A percentile compares a stretch with the other conserved stretches of the same genome.
These are phyloP conservation scores for Nebria brevicollis DNA, from an alignment of 2,888 invertebrate species.

Conservation along the genomic window DNA sequence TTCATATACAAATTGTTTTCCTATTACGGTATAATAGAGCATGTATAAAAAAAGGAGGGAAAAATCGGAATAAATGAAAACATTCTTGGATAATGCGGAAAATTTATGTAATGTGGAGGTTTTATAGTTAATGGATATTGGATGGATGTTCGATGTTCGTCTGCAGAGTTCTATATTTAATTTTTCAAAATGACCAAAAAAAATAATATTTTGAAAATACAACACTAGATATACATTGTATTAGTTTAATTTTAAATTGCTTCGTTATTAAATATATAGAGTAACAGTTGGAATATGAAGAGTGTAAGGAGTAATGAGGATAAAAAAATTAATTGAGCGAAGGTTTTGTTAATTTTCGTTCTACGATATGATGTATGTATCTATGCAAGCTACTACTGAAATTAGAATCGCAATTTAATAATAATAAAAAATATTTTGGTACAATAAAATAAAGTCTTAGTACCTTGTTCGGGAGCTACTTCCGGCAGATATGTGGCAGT, in stretches of 20 bases:
- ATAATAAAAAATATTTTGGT: constrained; percentile 2
- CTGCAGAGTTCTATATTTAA: too few species aligned
- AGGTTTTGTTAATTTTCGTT: neutral
- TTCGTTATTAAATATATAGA: too few species aligned
- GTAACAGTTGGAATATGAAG: too few species aligned
- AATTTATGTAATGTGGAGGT: too few species aligned
- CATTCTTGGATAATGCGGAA: too few species aligned
- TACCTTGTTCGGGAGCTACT: constrained; percentile 98
- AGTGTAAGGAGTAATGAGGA: neutral
- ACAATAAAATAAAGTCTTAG: constrained; percentile 4
- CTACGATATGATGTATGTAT: neutral
- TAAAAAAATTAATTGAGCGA: neutral
- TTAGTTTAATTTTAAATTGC: too few species aligned
- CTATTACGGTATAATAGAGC: constrained; percentile 18
- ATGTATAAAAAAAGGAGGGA: neutral
- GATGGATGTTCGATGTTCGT: too few species aligned
- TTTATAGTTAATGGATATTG: too few species aligned
- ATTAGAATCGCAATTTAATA: neutral
- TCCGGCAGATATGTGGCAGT: constrained; percentile 99
- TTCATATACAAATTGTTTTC: constrained; percentile 6
- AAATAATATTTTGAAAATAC: too few species aligned
- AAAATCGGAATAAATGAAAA: too few species aligned
- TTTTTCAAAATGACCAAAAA: too few species aligned
- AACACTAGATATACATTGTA: too few species aligned
- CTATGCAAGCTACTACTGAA: neutral